Base-by-base conservation (phyloP, 2,888 invertebrate genomes). In the Dolomedes plantarius region DNA sequence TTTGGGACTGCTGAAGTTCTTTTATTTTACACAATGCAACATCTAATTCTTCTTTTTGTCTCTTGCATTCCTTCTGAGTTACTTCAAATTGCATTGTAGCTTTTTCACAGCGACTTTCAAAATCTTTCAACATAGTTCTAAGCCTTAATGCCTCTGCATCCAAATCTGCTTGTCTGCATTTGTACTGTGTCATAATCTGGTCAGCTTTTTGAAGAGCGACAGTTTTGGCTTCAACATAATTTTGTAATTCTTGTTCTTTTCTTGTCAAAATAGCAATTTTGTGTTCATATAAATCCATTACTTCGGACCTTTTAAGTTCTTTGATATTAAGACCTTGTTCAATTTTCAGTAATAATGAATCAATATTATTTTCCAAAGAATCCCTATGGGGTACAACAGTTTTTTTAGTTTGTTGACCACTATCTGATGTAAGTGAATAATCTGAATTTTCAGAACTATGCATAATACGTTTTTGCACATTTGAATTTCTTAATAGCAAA, bases 231-330 rank as follows among this genome's bases (percentile, higher is more conserved):
- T 77, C 77, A 9, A 87, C 81, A 56, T 80, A 81, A 27, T 56
- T 78, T 19, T 87, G 87, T 9, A 87, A 27, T 56, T 87, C 81
- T 39, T 87, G 77, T 29, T 87, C 87, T 36, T 82, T 87, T 28
- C 76, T 23, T 1, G 83, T 85, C 9, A 77, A 23, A 46, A 78
- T 85, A 1, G 83, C 83, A 74, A 86, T 86, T 36, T 86, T 86
- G 19, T 86, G 75, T 67, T 86, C 86, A 74, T 86, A 86, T 9
- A 86, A 13, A n/a, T 86, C 86, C 86, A 86, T 86, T 64, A 86
- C 79, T 69, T 86, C 86, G n/a, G 86, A 86, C 7, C 73, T 64
- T 29, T 86, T 86, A 0, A 86, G 29, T 27, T 86, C 86, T 73
- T 86, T 86, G 5, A 86, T 79, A n/a, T 86, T 76, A 9, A 85